A percentile compares a stretch with the other conserved stretches of the same genome.
Conservation (phyloP, 2,113 vertebrate genomes). For the Australoheros scitulus region DNA sequence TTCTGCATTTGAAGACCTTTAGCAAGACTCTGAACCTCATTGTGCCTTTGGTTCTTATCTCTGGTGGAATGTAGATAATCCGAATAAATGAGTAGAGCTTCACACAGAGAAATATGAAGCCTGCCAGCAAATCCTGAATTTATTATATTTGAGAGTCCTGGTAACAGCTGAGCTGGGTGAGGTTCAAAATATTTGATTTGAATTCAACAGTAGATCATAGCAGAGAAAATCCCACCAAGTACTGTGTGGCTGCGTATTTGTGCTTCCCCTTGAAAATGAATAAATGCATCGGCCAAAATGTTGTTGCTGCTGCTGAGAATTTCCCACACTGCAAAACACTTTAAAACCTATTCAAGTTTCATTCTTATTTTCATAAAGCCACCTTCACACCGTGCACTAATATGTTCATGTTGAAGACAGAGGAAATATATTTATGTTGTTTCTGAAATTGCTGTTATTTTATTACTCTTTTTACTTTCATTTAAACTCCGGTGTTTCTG, state of each 20-base stretch:
- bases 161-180: conserved; percentile 74
- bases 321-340: conserved; percentile 15
- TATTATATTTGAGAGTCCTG: conserved; percentile 75
- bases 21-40: conserved; percentile 75
- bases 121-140: conserved; percentile 79
- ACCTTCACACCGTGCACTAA: not conserved
- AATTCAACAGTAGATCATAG: conserved; percentile 77
- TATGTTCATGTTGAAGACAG: not conserved
- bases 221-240: conserved; percentile 64
- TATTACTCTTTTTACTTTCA: not conserved
- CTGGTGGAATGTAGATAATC: conserved; percentile 81
- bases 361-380: not conserved
- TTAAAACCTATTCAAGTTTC: conserved; percentile 32
- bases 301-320: conserved; percentile 29
- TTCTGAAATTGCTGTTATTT: not conserved
- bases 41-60: conserved; percentile 78
- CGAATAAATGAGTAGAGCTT: conserved; percentile 79
- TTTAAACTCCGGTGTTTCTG: not conserved
- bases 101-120: conserved; percentile 77
- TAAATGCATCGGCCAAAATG: conserved; percentile 59
- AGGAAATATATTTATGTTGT: not conserved
- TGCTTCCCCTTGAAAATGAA: conserved; percentile 54
- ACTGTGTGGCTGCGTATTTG: conserved; percentile 54
- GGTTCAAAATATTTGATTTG: conserved; percentile 78
- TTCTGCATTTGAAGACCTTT: conserved; percentile 76